Evolutionary conservation across 2,797 vertebrate species (phyloP).

Genomic region (Phoebastria nigripes): DNA sequence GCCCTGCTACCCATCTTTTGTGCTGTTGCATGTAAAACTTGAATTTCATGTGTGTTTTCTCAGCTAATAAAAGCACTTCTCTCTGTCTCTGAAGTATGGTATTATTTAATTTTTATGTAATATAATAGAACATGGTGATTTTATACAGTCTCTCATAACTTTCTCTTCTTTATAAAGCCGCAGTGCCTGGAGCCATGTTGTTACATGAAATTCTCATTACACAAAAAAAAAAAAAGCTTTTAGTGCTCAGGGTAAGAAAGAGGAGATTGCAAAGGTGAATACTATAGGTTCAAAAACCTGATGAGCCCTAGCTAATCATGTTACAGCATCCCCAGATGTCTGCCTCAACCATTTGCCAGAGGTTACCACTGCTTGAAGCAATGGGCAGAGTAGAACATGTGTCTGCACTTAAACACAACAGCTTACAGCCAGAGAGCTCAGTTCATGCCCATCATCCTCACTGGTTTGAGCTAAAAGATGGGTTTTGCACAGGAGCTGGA

Average conservation of each 20-base stretch:
- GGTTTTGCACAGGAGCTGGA: not conserved
- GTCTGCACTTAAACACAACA: not conserved
- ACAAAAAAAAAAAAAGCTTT: not conserved
- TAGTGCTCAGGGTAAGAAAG: not conserved
- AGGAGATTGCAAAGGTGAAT: not conserved
- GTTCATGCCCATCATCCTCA: not conserved
- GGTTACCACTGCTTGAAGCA: not conserved
- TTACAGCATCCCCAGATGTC: not conserved
- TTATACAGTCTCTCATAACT: not conserved
- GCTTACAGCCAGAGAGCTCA: not conserved
- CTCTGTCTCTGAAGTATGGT: not conserved
- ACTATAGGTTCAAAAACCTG: not conserved
- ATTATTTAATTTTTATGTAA: constrained; percentile 12
- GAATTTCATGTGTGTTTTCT: constrained; percentile 9
- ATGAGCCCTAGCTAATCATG: not conserved
- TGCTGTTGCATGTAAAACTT: not conserved
- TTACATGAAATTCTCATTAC: not conserved
- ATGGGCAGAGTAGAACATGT: not conserved
- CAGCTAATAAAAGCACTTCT: not conserved
- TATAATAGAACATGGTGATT: not conserved
- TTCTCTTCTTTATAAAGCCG: not conserved
- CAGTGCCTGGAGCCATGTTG: not conserved
- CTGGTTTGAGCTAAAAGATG: not conserved
- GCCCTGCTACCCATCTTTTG: not conserved
- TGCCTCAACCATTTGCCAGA: not conserved